Conservation (phyloP, 92 coral and sea anemone species). For the Palythoa heliodiscus region DNA sequence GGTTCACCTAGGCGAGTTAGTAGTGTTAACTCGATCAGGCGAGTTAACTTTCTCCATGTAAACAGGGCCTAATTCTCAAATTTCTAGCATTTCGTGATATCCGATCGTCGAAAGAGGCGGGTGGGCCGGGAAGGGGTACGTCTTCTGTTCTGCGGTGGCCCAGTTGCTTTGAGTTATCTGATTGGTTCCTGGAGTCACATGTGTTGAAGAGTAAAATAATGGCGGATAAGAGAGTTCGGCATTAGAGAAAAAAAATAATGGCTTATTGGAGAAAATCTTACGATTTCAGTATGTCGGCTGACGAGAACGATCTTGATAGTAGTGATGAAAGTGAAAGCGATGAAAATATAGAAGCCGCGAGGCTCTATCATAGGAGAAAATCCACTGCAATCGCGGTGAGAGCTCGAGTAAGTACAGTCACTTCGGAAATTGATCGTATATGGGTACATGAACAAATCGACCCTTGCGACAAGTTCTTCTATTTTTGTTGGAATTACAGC, state of each 20-base stretch:
- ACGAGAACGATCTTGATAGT: constrained; percentile 83
- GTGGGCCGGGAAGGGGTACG: no score
- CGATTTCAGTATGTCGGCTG: constrained; percentile 75
- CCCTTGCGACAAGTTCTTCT: neutral
- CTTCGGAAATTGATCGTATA: neutral
- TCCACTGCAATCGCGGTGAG: constrained; percentile 83
- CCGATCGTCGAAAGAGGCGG: no score
- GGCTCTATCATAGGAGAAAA: constrained; percentile 83
- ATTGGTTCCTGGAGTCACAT: constrained; percentile 33
- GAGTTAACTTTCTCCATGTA: no score
- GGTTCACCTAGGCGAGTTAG: no score
- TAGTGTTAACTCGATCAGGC: no score
- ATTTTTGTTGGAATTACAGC: neutral
- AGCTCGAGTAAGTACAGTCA: constrained; percentile 72
- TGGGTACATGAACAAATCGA: neutral
- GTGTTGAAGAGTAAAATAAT: constrained; percentile 47
- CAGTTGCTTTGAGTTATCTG: neutral
- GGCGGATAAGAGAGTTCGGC: constrained; percentile 70
- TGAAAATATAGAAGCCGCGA: constrained; percentile 75
- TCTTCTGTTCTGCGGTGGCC: neutral
- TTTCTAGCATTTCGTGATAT: no score
- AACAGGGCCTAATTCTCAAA: no score
- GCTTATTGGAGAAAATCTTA: constrained; percentile 78
- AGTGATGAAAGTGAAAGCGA: constrained; percentile 91
- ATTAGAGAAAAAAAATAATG: constrained; percentile 43